These are phyloP conservation scores for Eupithecia abbreviata DNA, from an alignment of 2,888 invertebrate species.

Conservation along the genomic window DNA sequence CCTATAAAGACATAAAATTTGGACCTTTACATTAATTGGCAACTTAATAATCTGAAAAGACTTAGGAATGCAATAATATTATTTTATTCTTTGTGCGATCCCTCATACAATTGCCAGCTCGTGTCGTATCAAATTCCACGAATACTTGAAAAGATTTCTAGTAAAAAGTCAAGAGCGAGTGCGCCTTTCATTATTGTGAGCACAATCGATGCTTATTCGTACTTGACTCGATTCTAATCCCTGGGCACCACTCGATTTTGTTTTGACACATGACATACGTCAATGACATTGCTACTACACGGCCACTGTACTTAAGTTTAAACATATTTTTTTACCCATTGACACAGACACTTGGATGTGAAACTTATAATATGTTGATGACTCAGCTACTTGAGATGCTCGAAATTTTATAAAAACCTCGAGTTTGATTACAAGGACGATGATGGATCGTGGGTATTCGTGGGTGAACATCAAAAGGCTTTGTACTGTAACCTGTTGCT, in stretches of 20 bases:
- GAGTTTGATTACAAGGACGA: conserved; percentile 34
- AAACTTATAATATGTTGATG: conserved; percentile 63
- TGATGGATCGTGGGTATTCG: conserved; percentile 34
- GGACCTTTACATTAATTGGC: neutral
- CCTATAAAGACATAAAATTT: neutral
- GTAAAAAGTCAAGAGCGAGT: conserved; percentile 49
- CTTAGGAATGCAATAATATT: neutral
- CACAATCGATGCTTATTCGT: conserved; percentile 58
- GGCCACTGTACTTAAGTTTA: conserved; percentile 52
- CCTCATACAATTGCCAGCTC: neutral
- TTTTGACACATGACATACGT: conserved; percentile 77
- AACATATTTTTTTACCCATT: conserved; percentile 47
- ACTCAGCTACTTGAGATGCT: conserved; percentile 57
- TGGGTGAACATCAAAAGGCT: conserved; percentile 13
- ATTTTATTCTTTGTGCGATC: neutral
- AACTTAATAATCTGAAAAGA: neutral
- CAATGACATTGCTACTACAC: conserved; percentile 46
- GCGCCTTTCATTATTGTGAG: conserved; percentile 54
- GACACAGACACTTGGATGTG: conserved; percentile 58
- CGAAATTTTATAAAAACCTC: conserved; percentile 32
- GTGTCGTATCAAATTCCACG: conserved; percentile 23
- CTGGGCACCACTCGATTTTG: conserved; percentile 81
- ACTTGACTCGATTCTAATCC: conserved; percentile 60
- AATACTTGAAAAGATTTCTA: conserved; percentile 35
- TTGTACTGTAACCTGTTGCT: conserved; percentile 3